Evolutionary conservation across 2,113 vertebrate genomes (phyloP).

Genomic region (Macaca nemestrina): DNA sequence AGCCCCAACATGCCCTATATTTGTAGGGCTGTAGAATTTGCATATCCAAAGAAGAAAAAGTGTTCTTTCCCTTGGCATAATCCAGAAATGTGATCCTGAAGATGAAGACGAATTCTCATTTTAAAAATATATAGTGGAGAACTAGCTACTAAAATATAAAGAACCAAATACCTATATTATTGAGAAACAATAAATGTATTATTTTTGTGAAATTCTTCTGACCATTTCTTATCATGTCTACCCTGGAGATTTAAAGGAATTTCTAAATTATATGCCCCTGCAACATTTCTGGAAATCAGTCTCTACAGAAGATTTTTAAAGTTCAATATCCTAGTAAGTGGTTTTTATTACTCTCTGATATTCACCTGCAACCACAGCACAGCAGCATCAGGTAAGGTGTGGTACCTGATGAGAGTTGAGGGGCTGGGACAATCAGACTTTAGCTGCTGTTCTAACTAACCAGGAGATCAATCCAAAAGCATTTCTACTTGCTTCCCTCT

Average conservation of each 20-base stretch:
- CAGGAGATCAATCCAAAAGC: neutral
- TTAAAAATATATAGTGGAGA: neutral
- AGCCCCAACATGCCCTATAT: neutral
- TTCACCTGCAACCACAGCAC: neutral
- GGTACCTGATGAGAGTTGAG: rapidly evolving
- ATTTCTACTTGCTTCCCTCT: neutral
- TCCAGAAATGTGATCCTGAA: neutral
- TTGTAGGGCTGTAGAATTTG: neutral
- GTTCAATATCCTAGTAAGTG: neutral
- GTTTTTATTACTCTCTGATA: neutral
- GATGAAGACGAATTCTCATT: neutral
- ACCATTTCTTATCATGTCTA: neutral
- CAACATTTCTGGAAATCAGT: neutral
- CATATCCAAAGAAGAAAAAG: neutral
- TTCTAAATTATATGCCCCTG: neutral
- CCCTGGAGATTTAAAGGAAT: neutral
- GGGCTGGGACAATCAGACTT: rapidly evolving
- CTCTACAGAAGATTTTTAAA: neutral
- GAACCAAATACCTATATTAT: neutral
- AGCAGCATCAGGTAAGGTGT: neutral
- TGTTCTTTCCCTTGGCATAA: neutral
- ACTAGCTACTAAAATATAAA: neutral
- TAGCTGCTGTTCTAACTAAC: neutral
- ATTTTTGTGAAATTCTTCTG: conserved; percentile 1
- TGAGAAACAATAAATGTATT: neutral